Evolutionary conservation across 2,113 vertebrate species (phyloP).

Genomic region (Mus spicilegus): DNA sequence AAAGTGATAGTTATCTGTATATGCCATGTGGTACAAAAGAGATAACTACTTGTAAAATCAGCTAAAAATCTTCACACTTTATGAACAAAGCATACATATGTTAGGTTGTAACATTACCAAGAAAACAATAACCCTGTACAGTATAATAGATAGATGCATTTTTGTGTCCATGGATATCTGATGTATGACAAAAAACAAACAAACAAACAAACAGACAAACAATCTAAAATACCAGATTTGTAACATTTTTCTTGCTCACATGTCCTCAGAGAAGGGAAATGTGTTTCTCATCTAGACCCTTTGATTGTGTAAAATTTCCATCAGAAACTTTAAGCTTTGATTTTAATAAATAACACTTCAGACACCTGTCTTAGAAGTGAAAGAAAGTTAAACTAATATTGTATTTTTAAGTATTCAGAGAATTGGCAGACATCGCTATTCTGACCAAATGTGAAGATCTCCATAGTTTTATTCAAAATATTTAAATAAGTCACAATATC

Average conservation of each 20-base stretch:
- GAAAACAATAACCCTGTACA: background rate
- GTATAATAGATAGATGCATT: background rate
- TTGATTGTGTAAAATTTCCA: background rate
- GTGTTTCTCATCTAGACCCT: background rate
- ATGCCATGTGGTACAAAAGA: background rate
- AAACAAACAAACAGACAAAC: too few species aligned
- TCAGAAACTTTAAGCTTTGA: background rate
- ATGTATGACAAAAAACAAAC: background rate
- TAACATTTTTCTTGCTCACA: background rate
- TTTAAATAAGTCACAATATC: constrained; percentile 15
- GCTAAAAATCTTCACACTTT: background rate
- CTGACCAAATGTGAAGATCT: constrained; percentile 33
- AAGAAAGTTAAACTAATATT: constrained; percentile 6
- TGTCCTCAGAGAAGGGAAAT: background rate
- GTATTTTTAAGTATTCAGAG: constrained; percentile 38
- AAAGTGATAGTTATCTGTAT: background rate
- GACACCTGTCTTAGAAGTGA: background rate
- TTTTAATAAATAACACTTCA: background rate
- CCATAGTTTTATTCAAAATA: constrained; percentile 68
- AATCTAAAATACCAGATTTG: background rate
- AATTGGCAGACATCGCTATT: background rate
- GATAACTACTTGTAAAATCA: background rate
- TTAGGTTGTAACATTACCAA: background rate
- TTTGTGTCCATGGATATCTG: background rate
- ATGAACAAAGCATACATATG: background rate